phyloP scores from a whole-genome alignment of 1,140 invertebrate genomes.

The Ceratina japonica region DNA sequence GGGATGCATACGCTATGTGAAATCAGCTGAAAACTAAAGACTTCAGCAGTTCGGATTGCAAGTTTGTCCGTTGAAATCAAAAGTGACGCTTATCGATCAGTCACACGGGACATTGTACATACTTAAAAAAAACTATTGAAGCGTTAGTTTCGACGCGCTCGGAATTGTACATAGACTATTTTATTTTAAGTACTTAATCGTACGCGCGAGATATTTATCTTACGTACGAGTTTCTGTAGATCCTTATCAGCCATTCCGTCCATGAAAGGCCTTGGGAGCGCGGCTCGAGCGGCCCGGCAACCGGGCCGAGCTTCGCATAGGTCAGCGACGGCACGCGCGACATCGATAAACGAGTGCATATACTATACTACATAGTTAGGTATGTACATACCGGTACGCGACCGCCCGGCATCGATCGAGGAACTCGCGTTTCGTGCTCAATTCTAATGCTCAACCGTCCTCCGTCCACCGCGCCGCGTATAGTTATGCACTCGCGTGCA shows the following conservation, averaged over 20 bases:
- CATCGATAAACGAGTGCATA: background rate
- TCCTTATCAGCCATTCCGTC: constrained; percentile 74
- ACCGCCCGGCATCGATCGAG: constrained; percentile 12
- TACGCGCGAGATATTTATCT: background rate
- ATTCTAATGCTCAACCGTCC: constrained; percentile 39
- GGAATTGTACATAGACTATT: constrained; percentile 26
- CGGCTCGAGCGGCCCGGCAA: constrained; percentile 34
- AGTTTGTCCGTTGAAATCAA: no score
- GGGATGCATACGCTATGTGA: no score
- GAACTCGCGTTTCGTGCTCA: constrained; percentile 12
- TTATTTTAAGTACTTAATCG: constrained; percentile 11
- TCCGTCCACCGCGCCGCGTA: background rate
- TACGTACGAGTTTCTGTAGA: background rate
- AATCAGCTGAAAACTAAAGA: no score
- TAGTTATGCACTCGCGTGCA: no score
- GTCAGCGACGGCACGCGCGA: constrained; percentile 51
- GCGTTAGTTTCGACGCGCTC: background rate
- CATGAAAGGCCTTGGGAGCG: constrained; percentile 72
- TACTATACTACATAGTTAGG: no score
- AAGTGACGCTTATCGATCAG: no score
- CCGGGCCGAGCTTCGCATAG: constrained; percentile 67
- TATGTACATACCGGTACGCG: background rate
- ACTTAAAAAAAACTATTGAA: no score
- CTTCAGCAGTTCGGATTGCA: no score
- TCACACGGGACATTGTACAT: no score